Percentiles rank a stretch among this genome's conserved stretches.
Evolutionary conservation across 2,797 vertebrate species (phyloP).

Genomic region (Limosa lapponica): DNA sequence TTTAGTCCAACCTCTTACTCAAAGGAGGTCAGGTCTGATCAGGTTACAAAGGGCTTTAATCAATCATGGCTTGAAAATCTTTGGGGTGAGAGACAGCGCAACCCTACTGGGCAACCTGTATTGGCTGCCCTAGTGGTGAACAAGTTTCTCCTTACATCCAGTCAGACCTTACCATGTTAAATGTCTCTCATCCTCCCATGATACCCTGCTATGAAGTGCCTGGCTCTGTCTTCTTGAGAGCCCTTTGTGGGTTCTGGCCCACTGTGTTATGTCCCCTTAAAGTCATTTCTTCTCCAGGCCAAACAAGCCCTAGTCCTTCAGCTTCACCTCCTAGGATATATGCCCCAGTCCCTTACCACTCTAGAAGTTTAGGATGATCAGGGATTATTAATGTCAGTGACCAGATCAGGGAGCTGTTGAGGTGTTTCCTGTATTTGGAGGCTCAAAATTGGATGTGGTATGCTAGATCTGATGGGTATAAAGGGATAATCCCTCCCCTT

Average conservation of each 20-base stretch:
- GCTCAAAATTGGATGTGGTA: fast-evolving
- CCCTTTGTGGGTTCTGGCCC: neutral
- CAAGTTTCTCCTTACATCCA: neutral
- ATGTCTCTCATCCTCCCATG: neutral
- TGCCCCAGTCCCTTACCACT: neutral
- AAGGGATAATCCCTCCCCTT: neutral
- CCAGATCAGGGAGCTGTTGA: neutral
- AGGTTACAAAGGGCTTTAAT: neutral
- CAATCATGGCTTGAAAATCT: neutral
- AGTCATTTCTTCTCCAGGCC: neutral
- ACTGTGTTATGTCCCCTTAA: neutral
- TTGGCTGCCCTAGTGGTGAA: neutral
- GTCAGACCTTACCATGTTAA: neutral
- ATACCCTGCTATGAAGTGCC: neutral
- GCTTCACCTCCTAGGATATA: neutral
- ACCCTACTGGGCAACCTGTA: neutral
- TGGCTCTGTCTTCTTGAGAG: neutral
- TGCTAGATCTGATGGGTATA: neutral
- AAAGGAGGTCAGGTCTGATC: neutral
- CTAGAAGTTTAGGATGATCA: neutral
- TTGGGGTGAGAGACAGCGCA: neutral
- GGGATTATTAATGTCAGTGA: fast-evolving
- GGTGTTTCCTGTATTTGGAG: neutral
- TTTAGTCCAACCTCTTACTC: neutral
- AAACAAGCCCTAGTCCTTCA: neutral